Conservation (phyloP, 2,888 invertebrate species). For the Brachypalpus laphriformis region DNA sequence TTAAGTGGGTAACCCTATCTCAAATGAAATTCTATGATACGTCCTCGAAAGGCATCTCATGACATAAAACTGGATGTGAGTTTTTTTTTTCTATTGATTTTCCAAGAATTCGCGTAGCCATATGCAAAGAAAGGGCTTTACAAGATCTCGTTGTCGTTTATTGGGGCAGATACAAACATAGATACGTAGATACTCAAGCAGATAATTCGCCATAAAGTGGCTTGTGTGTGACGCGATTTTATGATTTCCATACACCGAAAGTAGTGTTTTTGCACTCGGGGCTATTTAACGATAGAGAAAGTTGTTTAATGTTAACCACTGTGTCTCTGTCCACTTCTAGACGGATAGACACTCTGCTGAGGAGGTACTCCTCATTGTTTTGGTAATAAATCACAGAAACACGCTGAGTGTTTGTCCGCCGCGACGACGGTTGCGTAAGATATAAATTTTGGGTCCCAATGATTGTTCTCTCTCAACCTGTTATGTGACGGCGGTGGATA, state of each 20-base stretch:
- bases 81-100: constrained; percentile 33
- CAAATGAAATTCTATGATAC: constrained; percentile 6
- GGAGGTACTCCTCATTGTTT: constrained; percentile 36
- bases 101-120: constrained; percentile 17
- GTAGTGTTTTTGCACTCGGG: constrained; percentile 67
- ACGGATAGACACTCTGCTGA: constrained; percentile 3
- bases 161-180: constrained; percentile 16
- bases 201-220: constrained; percentile 40
- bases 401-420: not conserved
- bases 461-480: constrained; percentile 41
- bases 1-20: constrained; percentile 27
- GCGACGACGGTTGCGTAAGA: constrained; percentile 29
- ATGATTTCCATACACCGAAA: constrained; percentile 59
- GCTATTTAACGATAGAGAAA: constrained; percentile 66
- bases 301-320: constrained; percentile 25
- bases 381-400: constrained; percentile 53
- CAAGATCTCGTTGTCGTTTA: constrained; percentile 29
- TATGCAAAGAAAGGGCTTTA: constrained; percentile 41
- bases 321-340: constrained; percentile 29
- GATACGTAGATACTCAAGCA: constrained; percentile 35
- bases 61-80: constrained; percentile 4
- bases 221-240: constrained; percentile 39
- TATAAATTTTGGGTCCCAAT: constrained; percentile 1
- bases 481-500: not conserved
- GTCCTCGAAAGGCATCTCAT: constrained; percentile 46